These are phyloP conservation scores for Peromyscus californicus DNA, from an alignment of 2,113 vertebrate species.

Conservation along the genomic window DNA sequence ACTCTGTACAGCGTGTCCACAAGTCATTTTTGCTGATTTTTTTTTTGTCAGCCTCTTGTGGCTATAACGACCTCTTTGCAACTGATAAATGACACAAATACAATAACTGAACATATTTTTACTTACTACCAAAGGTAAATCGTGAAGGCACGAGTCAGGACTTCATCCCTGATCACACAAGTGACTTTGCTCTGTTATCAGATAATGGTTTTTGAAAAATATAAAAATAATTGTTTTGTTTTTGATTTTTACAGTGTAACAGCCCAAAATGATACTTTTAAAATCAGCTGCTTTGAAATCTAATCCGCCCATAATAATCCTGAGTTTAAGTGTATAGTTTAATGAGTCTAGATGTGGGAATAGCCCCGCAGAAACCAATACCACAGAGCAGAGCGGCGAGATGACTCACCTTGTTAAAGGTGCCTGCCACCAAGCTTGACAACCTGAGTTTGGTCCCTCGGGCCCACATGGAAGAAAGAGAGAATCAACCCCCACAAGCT, in stretches of 20 bases:
- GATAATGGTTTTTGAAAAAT: constrained; percentile 6
- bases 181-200: neutral
- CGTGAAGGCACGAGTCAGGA: neutral
- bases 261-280: neutral
- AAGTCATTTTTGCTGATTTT: neutral
- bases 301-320: neutral
- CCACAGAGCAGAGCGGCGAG: neutral
- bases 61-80: neutral
- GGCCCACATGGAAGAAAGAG: neutral
- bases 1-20: neutral
- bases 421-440: neutral
- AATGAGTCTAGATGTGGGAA: neutral
- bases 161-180: neutral
- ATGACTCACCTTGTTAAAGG: neutral
- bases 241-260: neutral
- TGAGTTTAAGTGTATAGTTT: neutral
- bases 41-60: neutral
- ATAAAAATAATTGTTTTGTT: neutral
- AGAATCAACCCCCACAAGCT: neutral
- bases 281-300: neutral
- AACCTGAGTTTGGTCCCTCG: neutral
- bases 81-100: neutral
- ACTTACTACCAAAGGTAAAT: neutral
- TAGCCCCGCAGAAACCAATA: neutral
- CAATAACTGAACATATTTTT: neutral